Conservation (phyloP, 2,888 invertebrate genomes). For the Hirudinaria manillensis region DNA sequence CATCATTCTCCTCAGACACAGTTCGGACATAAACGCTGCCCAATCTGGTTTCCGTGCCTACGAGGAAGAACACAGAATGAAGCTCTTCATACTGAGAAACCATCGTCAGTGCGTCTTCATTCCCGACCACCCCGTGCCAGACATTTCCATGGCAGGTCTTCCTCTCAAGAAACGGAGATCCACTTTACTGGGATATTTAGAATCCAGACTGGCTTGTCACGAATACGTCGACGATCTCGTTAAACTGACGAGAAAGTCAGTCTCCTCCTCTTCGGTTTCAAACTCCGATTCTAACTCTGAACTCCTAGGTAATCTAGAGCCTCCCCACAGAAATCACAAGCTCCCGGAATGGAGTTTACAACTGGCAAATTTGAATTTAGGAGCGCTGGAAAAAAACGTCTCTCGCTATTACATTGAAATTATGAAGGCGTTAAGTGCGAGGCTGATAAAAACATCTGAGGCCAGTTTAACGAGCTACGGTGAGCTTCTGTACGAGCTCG, state of each 20-base stretch:
- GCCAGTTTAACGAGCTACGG: too few relatives aligned
- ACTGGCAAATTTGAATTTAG: too few relatives aligned
- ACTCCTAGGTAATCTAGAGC: too few relatives aligned
- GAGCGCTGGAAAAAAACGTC: too few relatives aligned
- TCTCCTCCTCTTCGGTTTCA: background rate
- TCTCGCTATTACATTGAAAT: too few relatives aligned
- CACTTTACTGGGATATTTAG: background rate
- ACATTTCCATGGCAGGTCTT: background rate
- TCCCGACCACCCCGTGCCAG: background rate
- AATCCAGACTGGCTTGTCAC: background rate
- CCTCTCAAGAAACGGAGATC: background rate
- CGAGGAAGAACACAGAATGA: background rate
- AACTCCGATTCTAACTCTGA: too few relatives aligned
- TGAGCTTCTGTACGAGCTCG: too few relatives aligned
- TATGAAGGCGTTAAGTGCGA: too few relatives aligned
- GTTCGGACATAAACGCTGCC: background rate
- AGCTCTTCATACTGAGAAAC: background rate
- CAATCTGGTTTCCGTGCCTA: background rate
- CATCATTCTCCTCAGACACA: constrained; percentile 7
- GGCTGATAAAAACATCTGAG: too few relatives aligned
- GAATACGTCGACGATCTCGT: background rate
- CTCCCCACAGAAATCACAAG: too few relatives aligned
- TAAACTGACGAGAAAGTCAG: background rate
- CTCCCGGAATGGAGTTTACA: too few relatives aligned
- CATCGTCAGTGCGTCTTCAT: background rate